Conservation (phyloP, 2,797 vertebrate genomes). For the Halcyon smyrnensis region DNA sequence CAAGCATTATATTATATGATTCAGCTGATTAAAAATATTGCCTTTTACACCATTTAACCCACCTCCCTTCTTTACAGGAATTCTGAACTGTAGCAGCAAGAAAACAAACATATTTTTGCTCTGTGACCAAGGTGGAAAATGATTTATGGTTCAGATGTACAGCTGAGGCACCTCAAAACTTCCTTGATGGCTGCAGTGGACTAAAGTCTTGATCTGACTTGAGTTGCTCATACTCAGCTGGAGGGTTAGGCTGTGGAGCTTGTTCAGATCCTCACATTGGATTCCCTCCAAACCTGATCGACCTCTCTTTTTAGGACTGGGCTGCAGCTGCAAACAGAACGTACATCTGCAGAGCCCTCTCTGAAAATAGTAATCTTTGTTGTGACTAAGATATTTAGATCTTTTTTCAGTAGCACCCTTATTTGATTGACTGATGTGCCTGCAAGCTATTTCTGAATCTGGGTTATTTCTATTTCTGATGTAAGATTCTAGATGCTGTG, state of each 20-base stretch:
- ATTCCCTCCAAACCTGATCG: constrained; percentile 10
- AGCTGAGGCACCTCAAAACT: not conserved
- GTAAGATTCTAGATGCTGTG: constrained; percentile 56
- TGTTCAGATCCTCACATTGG: not conserved
- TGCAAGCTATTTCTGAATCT: constrained; percentile 76
- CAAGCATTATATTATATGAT: not conserved
- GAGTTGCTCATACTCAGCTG: not conserved
- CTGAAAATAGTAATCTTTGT: constrained; percentile 78
- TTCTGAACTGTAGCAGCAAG: not conserved
- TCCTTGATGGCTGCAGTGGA: not conserved
- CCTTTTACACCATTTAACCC: not conserved
- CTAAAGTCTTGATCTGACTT: constrained; percentile 9
- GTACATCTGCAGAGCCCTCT: constrained; percentile 44
- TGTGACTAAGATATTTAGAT: constrained; percentile 75
- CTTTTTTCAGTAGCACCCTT: constrained; percentile 65
- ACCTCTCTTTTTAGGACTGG: constrained; percentile 41
- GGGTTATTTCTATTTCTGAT: constrained; percentile 73
- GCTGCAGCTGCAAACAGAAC: constrained; percentile 64
- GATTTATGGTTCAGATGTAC: constrained; percentile 3
- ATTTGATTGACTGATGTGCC: constrained; percentile 75
- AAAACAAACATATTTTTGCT: not conserved
- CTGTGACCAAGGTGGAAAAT: not conserved
- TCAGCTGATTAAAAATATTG: not conserved
- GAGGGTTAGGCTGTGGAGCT: not conserved
- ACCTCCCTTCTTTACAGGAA: not conserved